Evolutionary conservation across 2,797 vertebrate genomes (phyloP).

Genomic region (Psittacula echo): DNA sequence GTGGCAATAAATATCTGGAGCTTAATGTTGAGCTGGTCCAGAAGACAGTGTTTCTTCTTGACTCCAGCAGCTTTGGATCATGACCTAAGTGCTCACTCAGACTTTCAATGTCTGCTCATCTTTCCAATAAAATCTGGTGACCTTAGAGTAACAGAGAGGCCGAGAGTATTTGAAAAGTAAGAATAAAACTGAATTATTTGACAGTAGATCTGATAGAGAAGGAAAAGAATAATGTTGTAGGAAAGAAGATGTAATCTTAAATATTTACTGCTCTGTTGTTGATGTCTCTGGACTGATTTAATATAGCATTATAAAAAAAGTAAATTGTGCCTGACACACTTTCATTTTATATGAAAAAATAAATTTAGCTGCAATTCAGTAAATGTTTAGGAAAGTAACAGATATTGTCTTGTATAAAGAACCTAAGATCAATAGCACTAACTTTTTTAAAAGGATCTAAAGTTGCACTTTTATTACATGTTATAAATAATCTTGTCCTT

Average conservation of each 20-base stretch:
- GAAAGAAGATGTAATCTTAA: conserved; percentile 73
- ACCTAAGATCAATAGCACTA: conserved; percentile 51
- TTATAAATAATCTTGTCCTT: conserved; percentile 47
- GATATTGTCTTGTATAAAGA: conserved; percentile 47
- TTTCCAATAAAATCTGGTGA: conserved; percentile 21
- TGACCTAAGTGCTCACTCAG: neutral
- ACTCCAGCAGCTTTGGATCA: neutral
- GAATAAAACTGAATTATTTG: conserved; percentile 39
- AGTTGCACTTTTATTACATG: conserved; percentile 40
- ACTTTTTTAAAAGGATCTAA: conserved; percentile 50
- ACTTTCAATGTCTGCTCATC: neutral
- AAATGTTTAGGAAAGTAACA: conserved; percentile 59
- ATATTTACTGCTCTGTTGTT: conserved; percentile 67
- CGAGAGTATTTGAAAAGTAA: conserved; percentile 11
- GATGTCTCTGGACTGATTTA: conserved; percentile 53
- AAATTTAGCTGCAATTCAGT: conserved; percentile 53
- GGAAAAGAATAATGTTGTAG: conserved; percentile 49
- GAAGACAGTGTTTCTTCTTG: neutral
- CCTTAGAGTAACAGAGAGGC: neutral
- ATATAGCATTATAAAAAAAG: conserved; percentile 17
- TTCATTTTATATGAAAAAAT: conserved; percentile 66
- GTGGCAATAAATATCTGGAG: conserved; percentile 4
- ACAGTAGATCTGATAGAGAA: conserved; percentile 55
- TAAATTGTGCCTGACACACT: conserved; percentile 32
- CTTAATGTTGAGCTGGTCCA: accelerated